Conservation (phyloP, 2,113 vertebrate genomes). For the Perca flavescens region DNA sequence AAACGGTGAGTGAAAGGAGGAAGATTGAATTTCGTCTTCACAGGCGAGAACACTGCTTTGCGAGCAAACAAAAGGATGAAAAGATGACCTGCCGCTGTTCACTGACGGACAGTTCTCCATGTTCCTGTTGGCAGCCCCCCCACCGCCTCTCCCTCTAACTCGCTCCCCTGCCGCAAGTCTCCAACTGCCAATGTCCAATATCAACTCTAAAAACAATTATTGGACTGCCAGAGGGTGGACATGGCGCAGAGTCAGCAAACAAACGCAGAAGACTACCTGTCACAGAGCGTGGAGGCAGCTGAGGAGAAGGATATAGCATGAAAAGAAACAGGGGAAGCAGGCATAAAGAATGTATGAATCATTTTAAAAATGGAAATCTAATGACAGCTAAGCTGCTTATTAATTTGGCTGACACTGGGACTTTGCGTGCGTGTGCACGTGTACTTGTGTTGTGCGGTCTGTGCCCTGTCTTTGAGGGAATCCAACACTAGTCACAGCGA, state of each 20-base stretch:
- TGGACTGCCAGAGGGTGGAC: conserved; percentile 62
- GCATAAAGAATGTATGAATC: conserved; percentile 41
- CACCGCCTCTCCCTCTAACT: conserved; percentile 2
- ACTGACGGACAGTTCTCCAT: conserved; percentile 52
- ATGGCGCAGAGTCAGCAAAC: conserved; percentile 68
- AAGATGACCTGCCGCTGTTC: conserved; percentile 67
- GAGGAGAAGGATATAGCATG: conserved; percentile 1
- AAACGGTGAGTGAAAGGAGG: conserved; percentile 66
- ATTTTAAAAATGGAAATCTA: conserved; percentile 74
- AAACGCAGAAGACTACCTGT: conserved; percentile 57
- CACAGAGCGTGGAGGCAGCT: conserved; percentile 23
- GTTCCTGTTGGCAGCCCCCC: conserved; percentile 34
- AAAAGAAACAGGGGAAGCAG: conserved; percentile 1
- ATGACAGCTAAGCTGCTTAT: conserved; percentile 77
- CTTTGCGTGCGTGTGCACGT: conserved; percentile 9
- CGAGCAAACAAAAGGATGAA: conserved; percentile 76
- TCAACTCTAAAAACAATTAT: conserved; percentile 76
- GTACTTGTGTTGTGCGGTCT: conserved; percentile 7
- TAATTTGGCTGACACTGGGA: conserved; percentile 67
- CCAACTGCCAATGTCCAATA: conserved; percentile 50
- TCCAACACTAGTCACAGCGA: conserved; percentile 67
- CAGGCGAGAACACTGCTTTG: conserved; percentile 57
- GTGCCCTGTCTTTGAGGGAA: conserved; percentile 52
- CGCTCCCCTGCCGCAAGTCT: conserved; percentile 15
- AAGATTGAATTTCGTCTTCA: conserved; percentile 79